A percentile compares a stretch with the other conserved stretches of the same genome.
phyloP scores from a whole-genome alignment of 92 coral and sea anemone genomes.

The Muricea muricata region DNA sequence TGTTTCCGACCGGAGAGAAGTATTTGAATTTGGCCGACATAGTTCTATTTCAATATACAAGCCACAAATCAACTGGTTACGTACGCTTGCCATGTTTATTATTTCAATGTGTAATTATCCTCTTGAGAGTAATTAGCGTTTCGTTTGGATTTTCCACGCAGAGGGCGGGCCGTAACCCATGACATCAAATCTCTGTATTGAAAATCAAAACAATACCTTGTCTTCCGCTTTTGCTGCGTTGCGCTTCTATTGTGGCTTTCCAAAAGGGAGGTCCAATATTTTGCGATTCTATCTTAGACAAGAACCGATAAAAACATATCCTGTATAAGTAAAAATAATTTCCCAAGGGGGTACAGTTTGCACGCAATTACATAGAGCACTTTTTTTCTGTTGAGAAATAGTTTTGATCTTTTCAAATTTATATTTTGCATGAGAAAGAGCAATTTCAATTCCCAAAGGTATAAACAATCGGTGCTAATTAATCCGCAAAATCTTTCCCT shows the following conservation, averaged over 20 bases:
- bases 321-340: conserved; percentile 3
- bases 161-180: conserved; percentile 41
- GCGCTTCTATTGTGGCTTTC: background rate
- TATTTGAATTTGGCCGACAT: background rate
- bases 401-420: background rate
- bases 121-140: conserved; percentile 35
- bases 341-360: background rate
- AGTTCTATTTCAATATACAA: background rate
- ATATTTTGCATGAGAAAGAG: background rate
- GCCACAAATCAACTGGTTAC: background rate
- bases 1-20: background rate
- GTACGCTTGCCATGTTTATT: background rate
- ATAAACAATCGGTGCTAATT: conserved; percentile 24
- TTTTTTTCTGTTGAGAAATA: background rate
- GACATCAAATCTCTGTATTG: conserved; percentile 31
- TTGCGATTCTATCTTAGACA: background rate
- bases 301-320: background rate
- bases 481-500: background rate
- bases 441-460: background rate
- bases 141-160: conserved; percentile 7
- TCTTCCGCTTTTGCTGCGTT: background rate
- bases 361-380: background rate
- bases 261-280: conserved; percentile 1
- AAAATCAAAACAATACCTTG: conserved; percentile 16
- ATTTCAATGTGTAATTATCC: conserved; percentile 19